Evolutionary conservation across 1,140 invertebrate genomes (phyloP), one percentile per base, ranked within the genome.

Genomic region (Drosophila ohnishii): DNA sequence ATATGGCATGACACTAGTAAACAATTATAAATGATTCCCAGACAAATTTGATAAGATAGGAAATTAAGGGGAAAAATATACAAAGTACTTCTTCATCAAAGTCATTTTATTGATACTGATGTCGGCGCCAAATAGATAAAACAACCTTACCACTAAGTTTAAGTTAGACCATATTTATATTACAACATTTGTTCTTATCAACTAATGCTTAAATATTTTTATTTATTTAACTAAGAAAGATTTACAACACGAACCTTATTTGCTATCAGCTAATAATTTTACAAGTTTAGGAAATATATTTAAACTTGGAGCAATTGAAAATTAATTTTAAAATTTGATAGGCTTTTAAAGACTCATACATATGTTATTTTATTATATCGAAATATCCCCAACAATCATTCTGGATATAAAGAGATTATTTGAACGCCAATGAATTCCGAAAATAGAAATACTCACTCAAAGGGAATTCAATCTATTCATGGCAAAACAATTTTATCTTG

Each of bases 401-500:
- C 5, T 11, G 8, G 1, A 42, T 42, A 10, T 2, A 19, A 19
- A 10, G 16, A 48, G 14, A 9, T 28, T 25, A 47, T 14, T 25
- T 14, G 7, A 47, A 25, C 2, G 22, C 13, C 19, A 8, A 3
- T 47, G 13, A 2, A 9, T 9, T 48, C 25, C 2, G 2, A 8
- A 25, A 32, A 5, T 28, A 22, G n/a, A 32, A 1, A 14, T 35
- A 32, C 28, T 13, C 14, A 7, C 16, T 34, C 5, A 4, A 9
- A 42, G 22, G 8, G 13, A 9, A n/a, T 28, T 37, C 59, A 30
- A 47, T 30, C 42, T 37, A 67, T 37, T 69, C 40, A 69, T 37
- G 34, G 5, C 9, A 7, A 14, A 65, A 51, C 30, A 35, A 53
- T 44, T 66, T 66, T 53, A 51, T 66, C 22, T 64, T n/a, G 19